Base-by-base conservation (phyloP, 2,797 vertebrate species). In the Babyrousa celebensis region DNA sequence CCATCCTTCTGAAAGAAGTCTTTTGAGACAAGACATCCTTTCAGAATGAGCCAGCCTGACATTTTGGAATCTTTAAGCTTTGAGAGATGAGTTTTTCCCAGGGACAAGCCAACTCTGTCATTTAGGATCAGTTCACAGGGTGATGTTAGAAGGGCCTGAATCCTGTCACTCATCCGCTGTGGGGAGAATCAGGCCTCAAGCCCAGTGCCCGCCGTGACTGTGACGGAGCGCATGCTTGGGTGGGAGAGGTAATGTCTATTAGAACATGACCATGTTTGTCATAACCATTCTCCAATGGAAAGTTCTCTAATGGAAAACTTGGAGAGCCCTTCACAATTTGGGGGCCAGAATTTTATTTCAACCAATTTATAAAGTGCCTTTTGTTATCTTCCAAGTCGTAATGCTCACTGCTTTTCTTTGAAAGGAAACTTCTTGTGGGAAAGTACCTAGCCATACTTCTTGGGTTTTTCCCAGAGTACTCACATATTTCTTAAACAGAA, bases 321-420 rank as follows among this genome's bases (percentile, higher is more conserved):
- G 52, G 71, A 16, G 48, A 36, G 36, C 36, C 54, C 1, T 15
- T 89, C 32, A 1, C 3, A 20, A 5, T n/a, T n/a, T 32, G 67
- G 40, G n/a, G 48, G 6, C 25, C 60, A 40, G 62, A 21, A 40
- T 14, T 80, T 52, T 78, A 60, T 62, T 85, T 62, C 78, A 70
- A 2, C 54, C 14, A 10, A 52, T 83, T 70, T 7, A 16, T 9
- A 52, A 18, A 75, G 27, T 11, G 18, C 36, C 80, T 54, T 86
- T 74, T 60, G 52, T 74, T 63, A 3, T 25, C 9, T 74, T 63
- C 71, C 60, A 4, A 0, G n/a, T 18, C 29, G 16, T 65, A 72
- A 27, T 56, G 11, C 48, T 65, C 3, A 4, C 79, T 79, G 27
- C 52, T 89, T 85, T n/a, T 40, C 85, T 95, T 91, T 89, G 85